Conservation (phyloP, 2,113 vertebrate species). For the Notarius lentiginosus region DNA sequence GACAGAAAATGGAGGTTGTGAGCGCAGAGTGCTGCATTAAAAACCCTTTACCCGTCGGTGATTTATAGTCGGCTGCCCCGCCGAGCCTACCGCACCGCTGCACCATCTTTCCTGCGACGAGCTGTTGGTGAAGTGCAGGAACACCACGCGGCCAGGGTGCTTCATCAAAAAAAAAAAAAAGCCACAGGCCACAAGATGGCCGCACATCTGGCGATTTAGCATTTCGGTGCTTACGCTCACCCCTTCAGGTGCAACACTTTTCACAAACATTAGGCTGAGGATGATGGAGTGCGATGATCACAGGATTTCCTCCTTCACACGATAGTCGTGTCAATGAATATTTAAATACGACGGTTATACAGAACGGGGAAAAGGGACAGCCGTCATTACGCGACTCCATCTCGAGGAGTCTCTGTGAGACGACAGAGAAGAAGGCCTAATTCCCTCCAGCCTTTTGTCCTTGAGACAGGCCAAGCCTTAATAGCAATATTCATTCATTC, state of each 20-base stretch:
- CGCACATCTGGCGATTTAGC: conserved; percentile 69
- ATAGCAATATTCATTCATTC: conserved; percentile 70
- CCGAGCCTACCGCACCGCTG: conserved; percentile 50
- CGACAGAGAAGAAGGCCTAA: conserved; percentile 3
- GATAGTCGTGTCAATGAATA: conserved; percentile 58
- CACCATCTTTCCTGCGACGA: conserved; percentile 60
- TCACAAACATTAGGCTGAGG: conserved; percentile 58
- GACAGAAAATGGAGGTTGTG: conserved; percentile 79
- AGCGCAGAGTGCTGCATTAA: conserved; percentile 78
- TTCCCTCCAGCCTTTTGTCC: conserved; percentile 61
- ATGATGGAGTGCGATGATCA: conserved; percentile 68
- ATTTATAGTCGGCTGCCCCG: conserved; percentile 75
- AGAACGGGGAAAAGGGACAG: conserved; percentile 27
- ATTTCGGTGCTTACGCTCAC: conserved; percentile 69
- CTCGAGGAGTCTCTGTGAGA: conserved; percentile 16
- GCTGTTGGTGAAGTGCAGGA: conserved; percentile 59
- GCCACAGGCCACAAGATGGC: conserved; percentile 68
- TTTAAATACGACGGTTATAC: conserved; percentile 62
- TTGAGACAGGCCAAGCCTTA: conserved; percentile 64
- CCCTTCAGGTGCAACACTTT: conserved; percentile 63
- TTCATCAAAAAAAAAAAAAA: conserved; percentile 64
- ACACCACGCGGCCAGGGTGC: conserved; percentile 49
- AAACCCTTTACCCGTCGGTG: conserved; percentile 81
- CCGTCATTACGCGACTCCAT: conserved; percentile 23
- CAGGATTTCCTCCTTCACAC: conserved; percentile 67